Percentiles rank a stretch among this genome's conserved stretches.
Conservation (phyloP, 2,888 invertebrate species). For the Ectemnius cavifrons region DNA sequence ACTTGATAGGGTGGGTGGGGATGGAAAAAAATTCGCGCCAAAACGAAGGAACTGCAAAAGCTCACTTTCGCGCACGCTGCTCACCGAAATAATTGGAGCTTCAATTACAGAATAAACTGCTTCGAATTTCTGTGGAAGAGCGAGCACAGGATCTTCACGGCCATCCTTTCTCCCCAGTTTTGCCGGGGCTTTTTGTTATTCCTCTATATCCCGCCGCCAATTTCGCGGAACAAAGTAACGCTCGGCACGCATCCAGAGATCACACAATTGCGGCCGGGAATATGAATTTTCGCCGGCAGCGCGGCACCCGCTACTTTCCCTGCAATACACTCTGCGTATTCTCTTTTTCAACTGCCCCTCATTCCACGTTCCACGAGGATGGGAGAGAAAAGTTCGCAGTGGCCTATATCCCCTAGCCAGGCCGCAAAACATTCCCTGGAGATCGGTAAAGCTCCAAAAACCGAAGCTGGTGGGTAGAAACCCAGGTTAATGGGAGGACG, state of each 20-base stretch:
- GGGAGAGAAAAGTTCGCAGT: no score
- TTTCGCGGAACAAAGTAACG: conserved; percentile 57
- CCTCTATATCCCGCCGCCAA: conserved; percentile 43
- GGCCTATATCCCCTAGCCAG: no score
- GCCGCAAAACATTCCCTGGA: no score
- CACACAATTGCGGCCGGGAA: no score
- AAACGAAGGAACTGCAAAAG: conserved; percentile 37
- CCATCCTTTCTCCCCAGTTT: conserved; percentile 14
- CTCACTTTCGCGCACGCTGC: conserved; percentile 37
- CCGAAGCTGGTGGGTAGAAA: no score
- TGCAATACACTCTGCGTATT: no score
- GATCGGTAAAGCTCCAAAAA: no score
- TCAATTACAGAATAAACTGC: conserved; percentile 66
- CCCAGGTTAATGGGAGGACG: no score
- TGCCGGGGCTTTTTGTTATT: conserved; percentile 17
- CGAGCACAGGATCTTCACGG: conserved; percentile 18
- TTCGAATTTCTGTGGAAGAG: conserved; percentile 58
- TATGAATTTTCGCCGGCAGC: no score
- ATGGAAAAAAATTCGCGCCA: conserved; percentile 7
- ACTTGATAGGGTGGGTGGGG: conserved; percentile 9
- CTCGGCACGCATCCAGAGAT: conserved; percentile 30
- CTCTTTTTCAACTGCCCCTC: no score
- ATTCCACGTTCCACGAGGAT: no score
- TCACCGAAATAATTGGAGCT: conserved; percentile 64
- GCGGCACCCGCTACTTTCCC: no score